Conservation (phyloP, 2,888 invertebrate genomes). For the Philhelius pedissequus region DNA sequence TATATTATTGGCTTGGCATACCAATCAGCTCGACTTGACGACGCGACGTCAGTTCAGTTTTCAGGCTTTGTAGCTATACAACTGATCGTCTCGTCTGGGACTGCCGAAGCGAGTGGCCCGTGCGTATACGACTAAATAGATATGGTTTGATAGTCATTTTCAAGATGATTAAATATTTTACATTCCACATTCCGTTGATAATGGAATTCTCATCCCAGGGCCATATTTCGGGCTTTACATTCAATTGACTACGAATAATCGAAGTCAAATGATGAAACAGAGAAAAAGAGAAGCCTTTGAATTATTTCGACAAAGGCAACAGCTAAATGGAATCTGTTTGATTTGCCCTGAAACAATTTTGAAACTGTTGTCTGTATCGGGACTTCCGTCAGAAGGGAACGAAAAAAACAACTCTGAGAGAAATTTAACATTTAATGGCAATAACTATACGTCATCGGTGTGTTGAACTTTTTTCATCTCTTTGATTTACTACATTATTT, state of each 20-base stretch:
- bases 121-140: neutral
- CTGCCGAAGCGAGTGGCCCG: neutral
- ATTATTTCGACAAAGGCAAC: neutral
- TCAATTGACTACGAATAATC: neutral
- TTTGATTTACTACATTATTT: too few relatives aligned
- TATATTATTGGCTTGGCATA: slow-evolving; percentile 61
- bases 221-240: neutral
- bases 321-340: slow-evolving; percentile 16
- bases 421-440: neutral
- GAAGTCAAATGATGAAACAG: neutral
- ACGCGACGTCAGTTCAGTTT: neutral
- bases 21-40: slow-evolving; percentile 11
- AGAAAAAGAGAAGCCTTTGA: neutral
- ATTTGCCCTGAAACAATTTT: neutral
- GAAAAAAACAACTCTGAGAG: neutral
- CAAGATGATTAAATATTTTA: slow-evolving; percentile 63
- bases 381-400: neutral
- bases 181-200: slow-evolving; percentile 37
- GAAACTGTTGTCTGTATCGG: neutral
- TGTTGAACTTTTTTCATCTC: too few relatives aligned
- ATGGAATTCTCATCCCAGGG: neutral
- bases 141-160: slow-evolving; percentile 57
- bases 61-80: neutral
- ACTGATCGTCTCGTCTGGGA: neutral
- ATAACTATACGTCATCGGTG: too few relatives aligned